Conservation (phyloP, 2,888 invertebrate genomes). For the Dorcus parallelipipedus region DNA sequence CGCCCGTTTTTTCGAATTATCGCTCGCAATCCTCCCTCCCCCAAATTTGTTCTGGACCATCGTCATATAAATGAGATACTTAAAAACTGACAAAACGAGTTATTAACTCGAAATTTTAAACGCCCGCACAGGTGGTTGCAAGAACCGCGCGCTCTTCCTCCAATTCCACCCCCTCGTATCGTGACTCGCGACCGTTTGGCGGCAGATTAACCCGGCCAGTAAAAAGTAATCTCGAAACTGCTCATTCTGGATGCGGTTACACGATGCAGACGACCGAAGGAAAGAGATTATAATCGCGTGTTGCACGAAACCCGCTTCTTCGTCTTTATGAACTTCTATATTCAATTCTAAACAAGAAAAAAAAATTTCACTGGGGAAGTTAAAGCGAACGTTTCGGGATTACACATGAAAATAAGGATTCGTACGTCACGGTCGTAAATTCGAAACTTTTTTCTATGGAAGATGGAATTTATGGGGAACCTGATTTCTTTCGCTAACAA, state of each 20-base stretch:
- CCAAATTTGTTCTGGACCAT: too few species aligned
- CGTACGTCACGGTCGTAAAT: neutral
- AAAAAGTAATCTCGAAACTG: conserved; percentile 33
- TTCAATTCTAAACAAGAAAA: neutral
- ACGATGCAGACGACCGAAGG: conserved; percentile 32
- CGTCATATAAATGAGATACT: too few species aligned
- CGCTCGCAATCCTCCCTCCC: too few species aligned
- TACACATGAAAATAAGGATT: neutral
- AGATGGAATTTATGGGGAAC: neutral
- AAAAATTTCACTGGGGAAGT: neutral
- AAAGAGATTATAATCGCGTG: conserved; percentile 29
- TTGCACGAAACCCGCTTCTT: conserved; percentile 10
- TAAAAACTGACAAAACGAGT: too few species aligned
- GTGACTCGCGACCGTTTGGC: neutral
- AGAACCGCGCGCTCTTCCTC: too few species aligned
- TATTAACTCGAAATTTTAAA: too few species aligned
- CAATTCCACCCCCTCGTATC: neutral
- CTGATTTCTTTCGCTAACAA: too few species aligned
- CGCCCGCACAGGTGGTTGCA: too few species aligned
- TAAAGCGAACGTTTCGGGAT: neutral
- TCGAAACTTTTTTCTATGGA: neutral
- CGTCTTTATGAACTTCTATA: conserved; percentile 4
- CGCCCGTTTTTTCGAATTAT: too few species aligned
- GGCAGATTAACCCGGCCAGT: conserved; percentile 14
- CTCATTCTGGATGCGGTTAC: conserved; percentile 39